Conservation (phyloP, 2,797 vertebrate genomes). For the Pampus argenteus region DNA sequence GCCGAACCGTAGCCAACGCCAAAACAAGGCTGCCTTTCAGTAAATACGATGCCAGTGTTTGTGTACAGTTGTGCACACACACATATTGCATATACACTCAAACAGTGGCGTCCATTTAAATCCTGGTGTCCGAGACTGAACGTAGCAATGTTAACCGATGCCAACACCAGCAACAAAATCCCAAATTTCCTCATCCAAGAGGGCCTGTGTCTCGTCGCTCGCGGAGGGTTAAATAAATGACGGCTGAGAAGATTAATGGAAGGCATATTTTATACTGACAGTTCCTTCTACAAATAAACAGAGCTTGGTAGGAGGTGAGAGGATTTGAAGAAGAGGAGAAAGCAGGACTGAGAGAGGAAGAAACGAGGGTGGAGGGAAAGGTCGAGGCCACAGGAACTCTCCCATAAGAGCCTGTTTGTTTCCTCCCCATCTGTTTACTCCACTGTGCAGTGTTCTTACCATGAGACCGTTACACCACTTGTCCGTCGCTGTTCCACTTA, state of each 20-base stretch:
- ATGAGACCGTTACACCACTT: constrained; percentile 17
- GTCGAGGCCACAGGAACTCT: constrained; percentile 18
- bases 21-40: constrained; percentile 63
- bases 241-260: constrained; percentile 57
- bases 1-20: background rate
- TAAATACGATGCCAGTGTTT: constrained; percentile 19
- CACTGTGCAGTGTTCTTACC: constrained; percentile 27
- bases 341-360: background rate
- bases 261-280: constrained; percentile 53
- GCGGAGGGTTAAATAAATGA: constrained; percentile 52
- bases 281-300: constrained; percentile 57
- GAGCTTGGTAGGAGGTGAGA: background rate
- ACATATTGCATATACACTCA: constrained; percentile 10
- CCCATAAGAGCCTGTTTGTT: constrained; percentile 55
- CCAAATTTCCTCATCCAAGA: constrained; percentile 26
- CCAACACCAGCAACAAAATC: constrained; percentile 53
- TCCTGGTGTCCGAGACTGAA: constrained; percentile 25
- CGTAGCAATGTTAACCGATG: constrained; percentile 14
- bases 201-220: constrained; percentile 57
- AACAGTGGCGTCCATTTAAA: constrained; percentile 55
- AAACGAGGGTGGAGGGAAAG: background rate
- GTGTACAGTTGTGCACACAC: constrained; percentile 25
- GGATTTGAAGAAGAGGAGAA: background rate
- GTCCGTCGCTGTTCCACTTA: constrained; percentile 22
- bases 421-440: constrained; percentile 56